Percentiles rank a stretch among this genome's conserved stretches.
These are phyloP conservation scores for Hirudinaria manillensis DNA, from an alignment of 2,888 invertebrate species.

Conservation along the genomic window DNA sequence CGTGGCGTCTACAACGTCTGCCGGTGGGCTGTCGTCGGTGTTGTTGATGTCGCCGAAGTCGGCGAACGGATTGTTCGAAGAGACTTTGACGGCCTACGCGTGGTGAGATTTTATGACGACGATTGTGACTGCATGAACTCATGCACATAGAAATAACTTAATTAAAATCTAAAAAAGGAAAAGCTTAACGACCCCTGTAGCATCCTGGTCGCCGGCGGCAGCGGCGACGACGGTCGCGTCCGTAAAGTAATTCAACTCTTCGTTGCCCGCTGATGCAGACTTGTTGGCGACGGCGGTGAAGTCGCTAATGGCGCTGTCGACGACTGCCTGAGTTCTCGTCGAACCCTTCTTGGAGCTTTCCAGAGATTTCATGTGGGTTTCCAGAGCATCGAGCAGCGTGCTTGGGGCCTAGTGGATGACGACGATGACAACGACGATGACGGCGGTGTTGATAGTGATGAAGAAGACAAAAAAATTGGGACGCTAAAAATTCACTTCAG, in stretches of 20 bases:
- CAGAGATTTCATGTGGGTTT: slow-evolving; percentile 83
- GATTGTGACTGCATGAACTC: neutral
- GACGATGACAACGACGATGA: neutral
- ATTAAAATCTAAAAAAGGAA: too few species aligned
- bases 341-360: slow-evolving; percentile 63
- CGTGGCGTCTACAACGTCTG: neutral
- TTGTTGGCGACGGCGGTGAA: slow-evolving; percentile 27
- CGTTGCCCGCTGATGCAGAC: neutral
- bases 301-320: slow-evolving; percentile 31
- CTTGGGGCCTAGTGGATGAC: slow-evolving; percentile 70
- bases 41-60: slow-evolving; percentile 16
- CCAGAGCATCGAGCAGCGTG: slow-evolving; percentile 88
- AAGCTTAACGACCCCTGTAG: too few species aligned
- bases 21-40: neutral
- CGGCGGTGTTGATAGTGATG: neutral
- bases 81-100: slow-evolving; percentile 6
- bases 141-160: neutral
- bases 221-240: too few species aligned
- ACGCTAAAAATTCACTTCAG: too few species aligned
- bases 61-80: slow-evolving; percentile 35
- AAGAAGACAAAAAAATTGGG: neutral
- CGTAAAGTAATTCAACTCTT: too few species aligned
- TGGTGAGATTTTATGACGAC: too few species aligned
- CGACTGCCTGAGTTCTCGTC: slow-evolving; percentile 20
- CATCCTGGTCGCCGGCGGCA: too few species aligned